These are phyloP conservation scores for Listrodromus nycthemerus DNA, from an alignment of 2,888 invertebrate species.

Conservation along the genomic window DNA sequence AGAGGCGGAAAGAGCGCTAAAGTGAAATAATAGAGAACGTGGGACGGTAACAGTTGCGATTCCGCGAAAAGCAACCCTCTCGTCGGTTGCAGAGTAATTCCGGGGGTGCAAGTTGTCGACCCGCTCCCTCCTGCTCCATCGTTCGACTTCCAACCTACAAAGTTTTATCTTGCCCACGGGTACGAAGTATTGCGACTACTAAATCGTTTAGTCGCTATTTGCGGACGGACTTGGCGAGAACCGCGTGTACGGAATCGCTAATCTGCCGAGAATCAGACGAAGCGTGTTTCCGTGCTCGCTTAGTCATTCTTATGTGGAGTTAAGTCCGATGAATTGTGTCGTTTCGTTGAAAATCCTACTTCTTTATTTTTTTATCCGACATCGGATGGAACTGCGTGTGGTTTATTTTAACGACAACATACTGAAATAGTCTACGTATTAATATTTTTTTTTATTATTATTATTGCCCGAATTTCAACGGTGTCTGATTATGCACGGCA, in stretches of 20 bases:
- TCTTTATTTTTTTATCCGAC: too few relatives aligned
- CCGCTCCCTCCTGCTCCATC: neutral
- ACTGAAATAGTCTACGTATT: too few relatives aligned
- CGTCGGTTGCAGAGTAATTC: neutral
- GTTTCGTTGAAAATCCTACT: too few relatives aligned
- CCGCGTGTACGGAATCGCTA: conserved; percentile 52
- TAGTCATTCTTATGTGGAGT: neutral
- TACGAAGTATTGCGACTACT: conserved; percentile 69
- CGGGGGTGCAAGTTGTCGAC: neutral
- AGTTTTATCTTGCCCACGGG: conserved; percentile 66
- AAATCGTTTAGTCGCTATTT: conserved; percentile 73
- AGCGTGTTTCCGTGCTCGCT: conserved; percentile 17
- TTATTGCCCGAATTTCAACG: too few relatives aligned
- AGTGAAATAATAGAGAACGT: neutral
- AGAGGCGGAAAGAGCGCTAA: neutral
- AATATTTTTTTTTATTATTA: too few relatives aligned
- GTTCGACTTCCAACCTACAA: neutral
- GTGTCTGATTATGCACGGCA: too few relatives aligned
- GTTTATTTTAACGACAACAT: too few relatives aligned
- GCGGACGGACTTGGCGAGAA: conserved; percentile 25
- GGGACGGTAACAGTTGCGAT: conserved; percentile 4
- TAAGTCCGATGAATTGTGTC: neutral
- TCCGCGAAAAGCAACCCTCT: conserved; percentile 32
- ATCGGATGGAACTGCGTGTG: too few relatives aligned
- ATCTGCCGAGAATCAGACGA: conserved; percentile 25